These are phyloP conservation scores for Tragelaphus buxtoni DNA, from an alignment of 2,113 vertebrate species.

Conservation along the genomic window DNA sequence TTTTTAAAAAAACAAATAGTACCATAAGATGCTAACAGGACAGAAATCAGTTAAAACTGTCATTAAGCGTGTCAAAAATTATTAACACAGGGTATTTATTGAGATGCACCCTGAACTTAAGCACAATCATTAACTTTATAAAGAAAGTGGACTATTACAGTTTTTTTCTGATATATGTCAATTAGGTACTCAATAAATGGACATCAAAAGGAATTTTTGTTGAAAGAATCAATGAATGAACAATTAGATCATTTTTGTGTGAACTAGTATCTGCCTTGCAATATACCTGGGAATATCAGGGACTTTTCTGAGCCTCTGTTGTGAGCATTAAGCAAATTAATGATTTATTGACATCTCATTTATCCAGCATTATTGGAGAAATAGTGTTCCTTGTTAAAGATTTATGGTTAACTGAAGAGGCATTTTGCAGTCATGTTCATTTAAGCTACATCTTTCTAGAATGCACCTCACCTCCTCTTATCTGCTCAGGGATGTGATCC, in stretches of 20 bases:
- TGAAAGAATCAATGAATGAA: not conserved
- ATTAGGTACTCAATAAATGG: not conserved
- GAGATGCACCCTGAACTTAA: not conserved
- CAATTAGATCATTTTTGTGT: not conserved
- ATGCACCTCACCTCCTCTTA: too few relatives aligned
- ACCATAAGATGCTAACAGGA: constrained; percentile 4
- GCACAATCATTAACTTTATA: not conserved
- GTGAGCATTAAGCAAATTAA: not conserved
- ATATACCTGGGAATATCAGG: not conserved
- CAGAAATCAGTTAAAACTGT: not conserved
- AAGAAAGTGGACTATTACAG: not conserved
- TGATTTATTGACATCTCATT: not conserved
- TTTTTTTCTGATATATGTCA: not conserved
- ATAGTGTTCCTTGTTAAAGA: not conserved
- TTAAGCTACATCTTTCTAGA: not conserved
- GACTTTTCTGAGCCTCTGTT: not conserved
- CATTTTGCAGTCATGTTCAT: not conserved
- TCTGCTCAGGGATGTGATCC: not conserved
- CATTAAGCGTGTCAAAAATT: constrained; percentile 11
- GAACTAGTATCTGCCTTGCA: not conserved
- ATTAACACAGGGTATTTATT: not conserved
- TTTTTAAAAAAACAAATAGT: not conserved
- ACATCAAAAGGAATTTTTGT: not conserved
- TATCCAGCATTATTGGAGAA: not conserved
- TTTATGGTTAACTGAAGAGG: not conserved